Evolutionary conservation across 2,797 vertebrate species (phyloP).

Genomic region (Emydoidea blandingii): DNA sequence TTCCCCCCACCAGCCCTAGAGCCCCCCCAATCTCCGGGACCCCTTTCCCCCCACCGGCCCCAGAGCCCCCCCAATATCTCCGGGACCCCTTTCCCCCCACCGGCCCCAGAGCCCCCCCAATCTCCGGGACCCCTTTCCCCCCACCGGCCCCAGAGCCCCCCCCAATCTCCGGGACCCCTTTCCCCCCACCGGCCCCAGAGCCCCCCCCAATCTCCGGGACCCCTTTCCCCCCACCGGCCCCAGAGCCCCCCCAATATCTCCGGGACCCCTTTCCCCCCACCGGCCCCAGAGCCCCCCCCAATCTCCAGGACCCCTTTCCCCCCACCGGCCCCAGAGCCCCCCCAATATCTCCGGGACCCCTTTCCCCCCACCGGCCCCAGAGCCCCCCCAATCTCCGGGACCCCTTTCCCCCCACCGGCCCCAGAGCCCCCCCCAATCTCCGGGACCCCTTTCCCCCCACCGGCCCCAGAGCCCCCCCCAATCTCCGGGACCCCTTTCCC

Average conservation of each 20-base stretch:
- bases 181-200: neutral
- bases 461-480: neutral
- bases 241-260: neutral
- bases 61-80: neutral
- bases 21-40: too few relatives aligned
- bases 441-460: accelerated
- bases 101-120: neutral
- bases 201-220: neutral
- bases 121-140: accelerated
- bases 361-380: neutral
- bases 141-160: neutral
- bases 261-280: too few relatives aligned
- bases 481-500: neutral
- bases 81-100: too few relatives aligned
- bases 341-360: too few relatives aligned
- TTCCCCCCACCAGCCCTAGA: neutral
- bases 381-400: neutral
- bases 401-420: too few relatives aligned
- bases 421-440: neutral
- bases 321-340: neutral
- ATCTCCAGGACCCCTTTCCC: neutral
- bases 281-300: neutral
- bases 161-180: neutral
- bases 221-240: neutral
- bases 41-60: neutral